Evolutionary conservation across 2,797 vertebrate genomes (phyloP), one percentile per base, ranked within the genome.

Genomic region (Etheostoma nigrum): DNA sequence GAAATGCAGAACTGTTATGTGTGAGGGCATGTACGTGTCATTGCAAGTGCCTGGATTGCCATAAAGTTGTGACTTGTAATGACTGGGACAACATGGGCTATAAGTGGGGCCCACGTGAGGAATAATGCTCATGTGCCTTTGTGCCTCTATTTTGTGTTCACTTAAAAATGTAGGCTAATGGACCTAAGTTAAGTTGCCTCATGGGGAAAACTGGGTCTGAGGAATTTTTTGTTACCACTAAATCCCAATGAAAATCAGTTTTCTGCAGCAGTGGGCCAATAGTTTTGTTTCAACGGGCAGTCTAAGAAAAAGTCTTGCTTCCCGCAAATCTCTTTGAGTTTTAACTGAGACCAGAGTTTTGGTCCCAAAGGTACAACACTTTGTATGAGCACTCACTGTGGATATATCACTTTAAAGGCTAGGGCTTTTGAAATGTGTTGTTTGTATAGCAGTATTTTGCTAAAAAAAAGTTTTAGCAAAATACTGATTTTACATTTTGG

Each of bases 271-370:
- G 19, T 13, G 30, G 21, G 6, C 16, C 16, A 19, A 57, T 51
- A 19, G 4, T 27, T 45, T 14, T 6, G 27, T 27, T 42, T 18
- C 21, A 47, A 44, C 36, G 1, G 36, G 10, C 10, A 40, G 10
- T 36, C 9, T 36, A 36, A 36, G 36, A 36, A 40, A 40, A 40
- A 40, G 89, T 83, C 76, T 74, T 69, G 82, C 83, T 86, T 68
- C 67, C 80, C 42, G 70, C 80, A 88, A 92, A 92, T 90, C 85
- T 87, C 82, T 84, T 60, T 1, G 78, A 86, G 85, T 87, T 82
- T 90, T 80, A 89, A 89, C 84, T 27, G 67, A 87, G 86, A 88
- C 84, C 88, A 87, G 86, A 86, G 91, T 90, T 90, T 89, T 42
- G 42, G 69, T 86, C 88, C 78, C 76, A 1, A 48, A 64, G 86